phyloP scores from a whole-genome alignment of 2,797 vertebrate species.

The Takifugu rubripes region DNA sequence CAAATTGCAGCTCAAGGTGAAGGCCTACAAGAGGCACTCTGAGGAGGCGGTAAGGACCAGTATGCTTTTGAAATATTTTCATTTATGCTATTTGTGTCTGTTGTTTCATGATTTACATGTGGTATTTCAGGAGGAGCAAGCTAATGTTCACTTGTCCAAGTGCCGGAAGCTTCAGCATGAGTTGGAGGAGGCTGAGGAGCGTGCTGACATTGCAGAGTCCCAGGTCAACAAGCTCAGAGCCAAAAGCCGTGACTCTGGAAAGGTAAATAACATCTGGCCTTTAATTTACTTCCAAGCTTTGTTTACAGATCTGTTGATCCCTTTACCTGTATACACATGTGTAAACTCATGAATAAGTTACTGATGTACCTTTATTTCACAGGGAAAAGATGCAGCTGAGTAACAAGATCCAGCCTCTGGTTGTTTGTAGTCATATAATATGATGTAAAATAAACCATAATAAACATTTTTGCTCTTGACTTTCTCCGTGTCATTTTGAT shows the following conservation, averaged over 20 bases:
- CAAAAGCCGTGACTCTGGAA: constrained; percentile 35
- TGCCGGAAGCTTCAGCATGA: constrained; percentile 80
- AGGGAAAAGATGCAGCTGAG: constrained; percentile 51
- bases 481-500: too few species aligned
- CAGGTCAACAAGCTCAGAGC: constrained; percentile 43
- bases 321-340: background rate
- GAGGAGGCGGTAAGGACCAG: constrained; percentile 82
- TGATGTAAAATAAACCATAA: constrained; percentile 37
- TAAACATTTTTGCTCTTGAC: constrained; percentile 3
- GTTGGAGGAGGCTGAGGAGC: constrained; percentile 42
- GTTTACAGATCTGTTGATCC: background rate
- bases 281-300: background rate
- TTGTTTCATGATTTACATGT: background rate
- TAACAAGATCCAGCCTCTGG: constrained; percentile 14
- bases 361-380: background rate
- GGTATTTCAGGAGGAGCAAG: constrained; percentile 41
- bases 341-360: background rate
- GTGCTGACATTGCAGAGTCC: constrained; percentile 22
- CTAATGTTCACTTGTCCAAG: constrained; percentile 71
- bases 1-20: constrained; percentile 85
- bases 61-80: background rate
- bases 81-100: background rate
- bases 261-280: background rate
- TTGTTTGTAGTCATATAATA: constrained; percentile 48
- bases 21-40: constrained; percentile 84